Percentiles rank a stretch among this genome's conserved stretches.
Conservation (phyloP, 2,797 vertebrate genomes). For the Myotis myotis region DNA sequence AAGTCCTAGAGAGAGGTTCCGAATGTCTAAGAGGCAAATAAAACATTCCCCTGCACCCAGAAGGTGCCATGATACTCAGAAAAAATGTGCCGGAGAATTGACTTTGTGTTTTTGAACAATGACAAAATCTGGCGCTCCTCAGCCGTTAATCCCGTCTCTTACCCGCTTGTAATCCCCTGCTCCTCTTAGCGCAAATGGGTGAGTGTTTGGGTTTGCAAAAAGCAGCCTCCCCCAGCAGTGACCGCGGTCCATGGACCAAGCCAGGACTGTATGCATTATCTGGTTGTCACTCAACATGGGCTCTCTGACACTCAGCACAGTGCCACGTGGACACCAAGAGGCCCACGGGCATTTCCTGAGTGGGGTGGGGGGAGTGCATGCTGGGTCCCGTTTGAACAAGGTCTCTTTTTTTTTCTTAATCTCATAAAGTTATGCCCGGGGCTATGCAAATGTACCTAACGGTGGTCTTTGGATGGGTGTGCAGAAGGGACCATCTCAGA, state of each 20-base stretch:
- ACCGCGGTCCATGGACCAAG: rapidly evolving
- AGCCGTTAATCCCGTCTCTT: not conserved
- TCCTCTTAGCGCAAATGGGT: not conserved
- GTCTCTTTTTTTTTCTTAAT: not conserved
- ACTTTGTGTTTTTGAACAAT: slow-evolving; percentile 8
- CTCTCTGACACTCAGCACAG: not conserved
- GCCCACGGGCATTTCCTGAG: rapidly evolving
- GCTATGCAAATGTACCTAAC: rapidly evolving
- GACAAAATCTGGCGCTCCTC: not conserved
- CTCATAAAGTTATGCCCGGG: not conserved
- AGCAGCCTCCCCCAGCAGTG: rapidly evolving
- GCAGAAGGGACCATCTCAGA: not conserved
- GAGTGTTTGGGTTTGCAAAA: not conserved
- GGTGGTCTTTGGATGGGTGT: not conserved
- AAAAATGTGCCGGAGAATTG: not conserved
- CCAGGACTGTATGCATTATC: rapidly evolving
- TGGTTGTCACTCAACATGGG: rapidly evolving
- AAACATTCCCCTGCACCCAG: not conserved
- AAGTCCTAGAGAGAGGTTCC: slow-evolving; percentile 24
- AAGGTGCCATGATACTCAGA: not conserved
- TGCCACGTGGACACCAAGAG: not conserved
- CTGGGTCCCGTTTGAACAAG: not conserved
- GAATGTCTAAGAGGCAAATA: slow-evolving; percentile 70
- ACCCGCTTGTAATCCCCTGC: too few relatives aligned
- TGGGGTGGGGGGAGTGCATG: rapidly evolving